These are phyloP conservation scores for Oeneis ivallda DNA, from an alignment of 2,888 invertebrate genomes.

Conservation along the genomic window DNA sequence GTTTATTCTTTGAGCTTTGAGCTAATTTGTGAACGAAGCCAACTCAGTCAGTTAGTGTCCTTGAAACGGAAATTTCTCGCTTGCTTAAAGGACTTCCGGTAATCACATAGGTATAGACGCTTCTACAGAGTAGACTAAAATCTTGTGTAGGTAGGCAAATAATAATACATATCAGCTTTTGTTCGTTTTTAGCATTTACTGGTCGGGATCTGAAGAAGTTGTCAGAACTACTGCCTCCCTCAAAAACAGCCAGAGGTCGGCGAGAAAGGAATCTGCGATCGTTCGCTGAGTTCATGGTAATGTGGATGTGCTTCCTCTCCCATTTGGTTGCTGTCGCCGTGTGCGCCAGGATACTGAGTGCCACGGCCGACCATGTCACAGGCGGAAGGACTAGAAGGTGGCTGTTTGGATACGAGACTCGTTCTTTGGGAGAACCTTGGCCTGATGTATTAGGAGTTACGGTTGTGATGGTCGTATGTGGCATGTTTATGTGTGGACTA, in stretches of 20 bases:
- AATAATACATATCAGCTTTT: background rate
- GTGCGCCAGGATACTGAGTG: conserved; percentile 83
- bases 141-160: too few relatives aligned
- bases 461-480: conserved; percentile 82
- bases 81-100: too few relatives aligned
- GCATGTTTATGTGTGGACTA: conserved; percentile 84
- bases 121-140: too few relatives aligned
- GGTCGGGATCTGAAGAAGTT: conserved; percentile 68
- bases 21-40: too few relatives aligned
- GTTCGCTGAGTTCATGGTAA: conserved; percentile 79
- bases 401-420: conserved; percentile 82
- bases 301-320: conserved; percentile 83
- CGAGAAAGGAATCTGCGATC: conserved; percentile 75
- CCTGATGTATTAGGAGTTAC: conserved; percentile 84
- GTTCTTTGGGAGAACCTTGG: conserved; percentile 83
- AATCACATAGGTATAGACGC: too few relatives aligned
- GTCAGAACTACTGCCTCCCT: conserved; percentile 65
- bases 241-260: conserved; percentile 64
- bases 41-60: too few relatives aligned
- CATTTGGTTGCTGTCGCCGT: conserved; percentile 83
- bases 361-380: conserved; percentile 84
- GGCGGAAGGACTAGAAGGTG: conserved; percentile 82
- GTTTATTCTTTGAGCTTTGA: too few relatives aligned
- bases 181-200: conserved; percentile 62
- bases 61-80: too few relatives aligned